These are phyloP conservation scores for Thereva unica DNA, from an alignment of 2,888 invertebrate species.

Conservation along the genomic window DNA sequence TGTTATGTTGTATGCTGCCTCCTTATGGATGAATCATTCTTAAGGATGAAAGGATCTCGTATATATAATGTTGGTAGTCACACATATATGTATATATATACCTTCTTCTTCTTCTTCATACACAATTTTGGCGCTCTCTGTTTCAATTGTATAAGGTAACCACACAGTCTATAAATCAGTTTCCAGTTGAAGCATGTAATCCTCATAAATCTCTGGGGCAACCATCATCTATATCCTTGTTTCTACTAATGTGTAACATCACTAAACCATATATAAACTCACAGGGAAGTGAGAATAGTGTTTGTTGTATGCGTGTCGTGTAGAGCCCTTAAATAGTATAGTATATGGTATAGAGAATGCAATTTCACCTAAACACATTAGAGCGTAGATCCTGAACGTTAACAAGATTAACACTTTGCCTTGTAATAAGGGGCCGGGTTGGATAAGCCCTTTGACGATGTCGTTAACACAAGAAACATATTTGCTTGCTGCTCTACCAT, in stretches of 20 bases:
- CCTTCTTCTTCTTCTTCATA: too few species aligned
- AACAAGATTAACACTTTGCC: constrained; percentile 32
- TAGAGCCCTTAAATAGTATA: constrained; percentile 25
- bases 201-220: constrained; percentile 32
- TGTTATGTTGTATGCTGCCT: constrained; percentile 13
- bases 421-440: neutral
- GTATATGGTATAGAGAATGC: constrained; percentile 17
- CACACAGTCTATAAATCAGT: constrained; percentile 33
- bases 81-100: too few species aligned
- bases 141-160: constrained; percentile 32
- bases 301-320: neutral
- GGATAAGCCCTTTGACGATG: constrained; percentile 29
- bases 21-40: too few species aligned
- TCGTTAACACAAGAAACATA: constrained; percentile 17
- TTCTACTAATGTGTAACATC: too few species aligned
- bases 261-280: too few species aligned
- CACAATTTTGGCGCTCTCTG: constrained; percentile 9
- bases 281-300: too few species aligned
- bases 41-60: too few species aligned
- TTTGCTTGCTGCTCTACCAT: neutral
- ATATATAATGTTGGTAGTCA: too few species aligned
- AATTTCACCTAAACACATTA: constrained; percentile 29
- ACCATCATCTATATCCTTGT: constrained; percentile 3
- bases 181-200: constrained; percentile 33
- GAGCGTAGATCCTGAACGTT: constrained; percentile 19